A percentile compares a stretch with the other conserved stretches of the same genome.
Conservation (phyloP, 2,113 vertebrate species). For the Noturus placidus region DNA sequence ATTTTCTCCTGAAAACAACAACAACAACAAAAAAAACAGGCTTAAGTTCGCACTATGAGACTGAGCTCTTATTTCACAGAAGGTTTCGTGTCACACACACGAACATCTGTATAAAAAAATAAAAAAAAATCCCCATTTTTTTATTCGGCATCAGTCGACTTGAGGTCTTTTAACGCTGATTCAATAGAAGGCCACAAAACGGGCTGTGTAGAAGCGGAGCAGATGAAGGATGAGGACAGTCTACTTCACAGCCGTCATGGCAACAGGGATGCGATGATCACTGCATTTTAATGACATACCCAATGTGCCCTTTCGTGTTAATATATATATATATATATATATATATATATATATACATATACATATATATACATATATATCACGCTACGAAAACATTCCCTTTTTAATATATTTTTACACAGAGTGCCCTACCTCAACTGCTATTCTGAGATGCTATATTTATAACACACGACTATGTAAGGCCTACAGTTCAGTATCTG, state of each 20-base stretch:
- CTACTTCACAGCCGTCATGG: constrained; percentile 55
- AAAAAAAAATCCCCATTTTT: constrained; percentile 7
- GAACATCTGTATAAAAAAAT: neutral
- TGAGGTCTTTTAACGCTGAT: neutral
- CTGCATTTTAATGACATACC: constrained; percentile 53
- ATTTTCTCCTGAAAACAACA: neutral
- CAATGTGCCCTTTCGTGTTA: constrained; percentile 22
- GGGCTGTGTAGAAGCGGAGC: constrained; percentile 16
- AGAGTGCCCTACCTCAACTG: neutral
- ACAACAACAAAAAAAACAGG: neutral
- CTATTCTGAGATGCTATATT: constrained; percentile 8
- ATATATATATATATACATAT: too few species aligned
- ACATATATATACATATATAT: too few species aligned
- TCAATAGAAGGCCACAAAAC: constrained; percentile 10
- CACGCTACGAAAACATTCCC: neutral
- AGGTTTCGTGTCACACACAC: constrained; percentile 38
- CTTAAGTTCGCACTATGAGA: neutral
- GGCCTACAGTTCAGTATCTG: constrained; percentile 17
- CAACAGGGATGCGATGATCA: constrained; percentile 57
- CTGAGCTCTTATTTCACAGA: constrained; percentile 5
- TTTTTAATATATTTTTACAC: neutral
- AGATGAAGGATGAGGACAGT: constrained; percentile 46
- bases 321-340: too few species aligned
- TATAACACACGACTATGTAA: neutral
- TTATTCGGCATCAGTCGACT: neutral